Conservation (phyloP, 2,888 invertebrate genomes). For the Caenorhabditis wallacei region DNA sequence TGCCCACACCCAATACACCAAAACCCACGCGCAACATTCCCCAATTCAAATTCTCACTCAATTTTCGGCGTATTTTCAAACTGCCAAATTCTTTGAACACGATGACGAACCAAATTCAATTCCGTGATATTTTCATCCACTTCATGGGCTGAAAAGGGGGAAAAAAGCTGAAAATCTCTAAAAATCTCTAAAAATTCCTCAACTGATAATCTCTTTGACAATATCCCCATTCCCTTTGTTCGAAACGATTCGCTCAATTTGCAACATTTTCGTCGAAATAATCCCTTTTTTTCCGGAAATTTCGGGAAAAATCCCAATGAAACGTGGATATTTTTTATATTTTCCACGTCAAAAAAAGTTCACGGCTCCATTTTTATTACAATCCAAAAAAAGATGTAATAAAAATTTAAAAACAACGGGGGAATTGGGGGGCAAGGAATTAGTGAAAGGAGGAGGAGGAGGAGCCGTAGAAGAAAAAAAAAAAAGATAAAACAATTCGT, state of each 20-base stretch:
- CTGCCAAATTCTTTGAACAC: constrained; percentile 47
- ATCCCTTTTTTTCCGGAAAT: too few species aligned
- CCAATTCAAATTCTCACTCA: constrained; percentile 26
- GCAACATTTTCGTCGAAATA: too few species aligned
- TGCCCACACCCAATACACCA: too few species aligned
- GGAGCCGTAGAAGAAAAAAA: constrained; percentile 23
- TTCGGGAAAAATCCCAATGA: too few species aligned
- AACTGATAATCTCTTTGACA: constrained; percentile 58
- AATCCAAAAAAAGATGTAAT: constrained; percentile 21
- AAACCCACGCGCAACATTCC: too few species aligned
- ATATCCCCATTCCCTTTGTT: constrained; percentile 64
- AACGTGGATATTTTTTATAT: not conserved
- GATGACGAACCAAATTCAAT: constrained; percentile 58
- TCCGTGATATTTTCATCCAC: constrained; percentile 37
- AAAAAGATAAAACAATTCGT: not conserved
- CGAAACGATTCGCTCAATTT: constrained; percentile 57
- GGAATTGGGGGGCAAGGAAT: constrained; percentile 17
- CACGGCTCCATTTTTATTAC: constrained; percentile 51
- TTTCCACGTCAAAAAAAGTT: too few species aligned
- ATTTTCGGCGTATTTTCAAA: constrained; percentile 48
- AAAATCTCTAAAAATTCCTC: not conserved
- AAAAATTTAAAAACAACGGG: constrained; percentile 9
- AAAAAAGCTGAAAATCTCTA: not conserved
- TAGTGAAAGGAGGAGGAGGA: constrained; percentile 12
- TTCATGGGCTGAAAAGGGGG: constrained; percentile 15